Base-by-base conservation (phyloP, 1,140 invertebrate species). In the Anoplolepis gracilipes region DNA sequence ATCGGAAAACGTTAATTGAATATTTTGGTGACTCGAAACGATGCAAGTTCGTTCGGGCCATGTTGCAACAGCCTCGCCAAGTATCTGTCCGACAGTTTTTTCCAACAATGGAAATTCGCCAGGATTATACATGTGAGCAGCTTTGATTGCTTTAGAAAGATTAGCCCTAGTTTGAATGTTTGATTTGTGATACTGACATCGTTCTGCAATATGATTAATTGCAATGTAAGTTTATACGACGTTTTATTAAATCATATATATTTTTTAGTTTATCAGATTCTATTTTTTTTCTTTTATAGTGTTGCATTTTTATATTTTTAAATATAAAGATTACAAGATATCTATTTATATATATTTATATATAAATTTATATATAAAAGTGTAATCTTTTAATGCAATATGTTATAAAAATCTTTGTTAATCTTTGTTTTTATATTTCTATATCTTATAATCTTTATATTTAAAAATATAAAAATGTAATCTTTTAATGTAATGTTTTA, bases 61-160 rank as follows among this genome's bases (percentile, higher is more conserved):
- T 61, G 94, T 94, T 10, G 96, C 84, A 0, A 94, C 96, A 0
- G 96, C 94, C 11, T 94, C 81, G 78, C 96, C 96, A 8, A 98
- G 82, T 19, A 97, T 91, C 53, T 96, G 92, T 0, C 97, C 97
- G 2, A 97, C 87, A 3, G 96, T 97, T n/a, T 94, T 91, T n/a
- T 96, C 93, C 1, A 94, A 88, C 8, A 98, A 87, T 0, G 97
- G 96, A 49, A 95, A 91, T 28, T 92, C 91, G 33, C 97, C 96
- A 0, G 96, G 91, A 79, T 96, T 91, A 87, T 96, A 93, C 6
- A 93, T 76, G 10, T 93, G 78, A 2, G 93, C 30, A 19, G 7
- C 19, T 46, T 76, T 73, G 28, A 39, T 28, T 59, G 30, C 25
- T 25, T n/a, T 53, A 61, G 36, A 69, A 61, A 11, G 30, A 28